These are phyloP conservation scores for Leptarthrus brevirostris DNA, from an alignment of 2,888 invertebrate species.

Conservation along the genomic window DNA sequence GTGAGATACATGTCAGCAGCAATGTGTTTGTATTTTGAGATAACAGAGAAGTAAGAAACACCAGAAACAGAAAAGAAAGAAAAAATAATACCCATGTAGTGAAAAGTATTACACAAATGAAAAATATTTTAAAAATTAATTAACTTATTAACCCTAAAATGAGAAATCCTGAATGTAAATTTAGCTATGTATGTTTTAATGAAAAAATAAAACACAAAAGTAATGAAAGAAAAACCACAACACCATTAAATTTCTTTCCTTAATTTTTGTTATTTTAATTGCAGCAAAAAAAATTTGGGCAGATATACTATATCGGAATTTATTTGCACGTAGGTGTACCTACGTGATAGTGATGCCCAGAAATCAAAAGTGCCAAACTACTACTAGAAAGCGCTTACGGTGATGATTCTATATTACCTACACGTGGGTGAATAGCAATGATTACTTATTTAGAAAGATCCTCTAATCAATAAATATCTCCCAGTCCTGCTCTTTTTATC, in stretches of 20 bases:
- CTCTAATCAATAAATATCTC: background rate
- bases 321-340: too few relatives aligned
- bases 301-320: background rate
- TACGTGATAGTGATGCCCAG: background rate
- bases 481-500: background rate
- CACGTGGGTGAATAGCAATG: background rate
- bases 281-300: background rate
- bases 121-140: background rate
- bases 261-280: background rate
- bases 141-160: background rate
- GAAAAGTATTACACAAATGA: conserved; percentile 26
- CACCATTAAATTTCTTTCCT: background rate
- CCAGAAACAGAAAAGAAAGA: conserved; percentile 41
- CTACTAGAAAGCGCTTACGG: conserved; percentile 9
- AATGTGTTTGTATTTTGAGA: conserved; percentile 23
- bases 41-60: conserved; percentile 33
- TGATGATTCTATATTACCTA: background rate
- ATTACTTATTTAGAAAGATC: background rate
- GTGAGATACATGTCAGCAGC: conserved; percentile 38
- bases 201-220: conserved; percentile 16
- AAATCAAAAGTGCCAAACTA: conserved; percentile 21
- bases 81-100: conserved; percentile 35
- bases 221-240: background rate
- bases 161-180: background rate
- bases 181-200: conserved; percentile 3